Evolutionary conservation across 2,113 vertebrate genomes (phyloP).

Genomic region (Leptosomus discolor): DNA sequence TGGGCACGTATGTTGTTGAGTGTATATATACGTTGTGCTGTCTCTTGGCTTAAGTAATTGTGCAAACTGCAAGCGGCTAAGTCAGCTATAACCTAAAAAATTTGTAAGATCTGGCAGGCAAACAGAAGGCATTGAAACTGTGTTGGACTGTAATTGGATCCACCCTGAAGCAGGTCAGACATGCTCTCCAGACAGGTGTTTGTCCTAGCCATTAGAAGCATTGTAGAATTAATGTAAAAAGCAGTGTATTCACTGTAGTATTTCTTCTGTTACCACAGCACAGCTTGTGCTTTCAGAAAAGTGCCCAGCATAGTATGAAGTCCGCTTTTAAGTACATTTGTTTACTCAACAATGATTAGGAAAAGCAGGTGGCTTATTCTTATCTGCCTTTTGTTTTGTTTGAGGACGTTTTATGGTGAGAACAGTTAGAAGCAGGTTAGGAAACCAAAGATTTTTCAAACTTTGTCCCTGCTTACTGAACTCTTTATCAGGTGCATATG

Average conservation of each 20-base stretch:
- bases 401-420: not conserved
- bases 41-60: not conserved
- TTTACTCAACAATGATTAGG: slow-evolving; percentile 12
- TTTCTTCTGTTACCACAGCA: not conserved
- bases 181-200: not conserved
- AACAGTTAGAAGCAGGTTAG: not conserved
- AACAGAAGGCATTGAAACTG: not conserved
- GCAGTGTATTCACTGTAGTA: not conserved
- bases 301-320: not conserved
- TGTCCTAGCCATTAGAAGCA: slow-evolving; percentile 17
- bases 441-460: not conserved
- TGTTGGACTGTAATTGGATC: slow-evolving; percentile 32
- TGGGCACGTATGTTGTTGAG: too few relatives aligned
- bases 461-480: not conserved
- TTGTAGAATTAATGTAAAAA: slow-evolving; percentile 41
- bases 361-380: not conserved
- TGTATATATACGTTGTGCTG: not conserved
- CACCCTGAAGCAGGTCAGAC: not conserved
- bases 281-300: slow-evolving; percentile 34
- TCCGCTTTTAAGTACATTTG: slow-evolving; percentile 17
- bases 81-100: not conserved
- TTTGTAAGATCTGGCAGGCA: not conserved
- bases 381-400: not conserved
- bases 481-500: not conserved
- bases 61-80: not conserved